phyloP scores from a whole-genome alignment of 1,140 invertebrate species.

The Drosophila serrata region DNA sequence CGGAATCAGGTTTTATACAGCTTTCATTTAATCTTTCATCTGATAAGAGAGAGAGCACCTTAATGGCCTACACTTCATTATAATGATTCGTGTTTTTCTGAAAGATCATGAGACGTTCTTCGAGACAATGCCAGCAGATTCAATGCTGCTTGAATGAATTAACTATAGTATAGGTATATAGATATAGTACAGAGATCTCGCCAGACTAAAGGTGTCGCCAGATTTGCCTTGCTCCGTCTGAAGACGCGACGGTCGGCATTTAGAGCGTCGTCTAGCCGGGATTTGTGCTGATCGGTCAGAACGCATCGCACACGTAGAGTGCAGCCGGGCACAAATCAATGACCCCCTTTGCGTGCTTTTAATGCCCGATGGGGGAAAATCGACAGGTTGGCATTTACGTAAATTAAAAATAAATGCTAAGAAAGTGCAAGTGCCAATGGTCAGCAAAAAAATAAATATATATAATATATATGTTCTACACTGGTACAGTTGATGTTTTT shows the following conservation, averaged over 20 bases:
- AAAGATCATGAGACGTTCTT: conserved; percentile 9
- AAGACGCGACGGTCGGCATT: conserved; percentile 30
- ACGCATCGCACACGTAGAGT: conserved; percentile 19
- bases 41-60: conserved; percentile 17
- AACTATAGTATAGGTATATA: conserved; percentile 34
- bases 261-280: conserved; percentile 32
- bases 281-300: conserved; percentile 49
- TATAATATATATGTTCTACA: conserved; percentile 33
- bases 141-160: conserved; percentile 15
- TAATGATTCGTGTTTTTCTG: conserved; percentile 15
- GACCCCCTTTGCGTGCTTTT: conserved; percentile 64
- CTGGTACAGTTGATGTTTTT: conserved; percentile 8
- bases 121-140: conserved; percentile 37
- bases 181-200: conserved; percentile 18
- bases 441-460: conserved; percentile 27
- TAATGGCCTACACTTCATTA: conserved; percentile 28
- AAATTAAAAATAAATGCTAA: conserved; percentile 59
- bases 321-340: conserved; percentile 54
- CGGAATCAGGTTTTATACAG: conserved; percentile 6
- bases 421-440: conserved; percentile 29
- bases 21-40: conserved; percentile 36
- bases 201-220: conserved; percentile 4
- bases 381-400: conserved; percentile 68
- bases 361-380: conserved; percentile 18
- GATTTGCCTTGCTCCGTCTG: conserved; percentile 25